Base-by-base conservation (phyloP, 1,140 invertebrate genomes). In the Drosophila nasuta region DNA sequence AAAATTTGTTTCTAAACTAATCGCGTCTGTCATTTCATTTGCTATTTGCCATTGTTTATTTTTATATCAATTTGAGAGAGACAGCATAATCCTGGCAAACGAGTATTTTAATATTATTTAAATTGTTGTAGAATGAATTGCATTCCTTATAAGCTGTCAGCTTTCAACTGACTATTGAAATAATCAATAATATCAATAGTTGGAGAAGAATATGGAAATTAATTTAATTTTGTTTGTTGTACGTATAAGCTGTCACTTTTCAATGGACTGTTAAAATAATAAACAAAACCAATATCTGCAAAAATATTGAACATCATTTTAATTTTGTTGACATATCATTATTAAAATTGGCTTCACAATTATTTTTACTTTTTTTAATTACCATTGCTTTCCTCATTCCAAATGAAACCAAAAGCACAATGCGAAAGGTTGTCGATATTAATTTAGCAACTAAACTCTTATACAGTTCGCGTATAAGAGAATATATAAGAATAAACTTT, bases 61-160 rank as follows among this genome's bases (percentile, higher is more conserved):
- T 77, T 82, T 76, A 90, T 79, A 90, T 82, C 76, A 81, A 82
- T 89, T 82, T 62, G 68, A 79, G 66, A 67, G n/a, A 25, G 77
- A 79, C 83, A 85, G 77, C 78, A 75, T 88, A 88, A 89, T 89
- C 83, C 89, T 70, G 13, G 13, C 28, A 51, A 62, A 59, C 75
- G 51, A 70, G 2, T 83, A 79, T 60, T 71, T 62, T 48, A 46
- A 64, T 49, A 65, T 62, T 41, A 11, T 62, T 62, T 49, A 10
- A 54, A 54, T 73, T 58, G 7, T 15, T 4, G 51, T 45, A 49
- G 15, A 17, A 69, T 70, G 38, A 6, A 28, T 43, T 33, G 11
- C 25, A 15, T 57, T 56, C 58, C 46, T 38, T 25, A 35, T 52
- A 51, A 43, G 49, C 41, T 17, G 43, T 3, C n/a, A 46, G 25